Evolutionary conservation across 1,140 invertebrate species (phyloP).

Genomic region (Zaprionus ornatus): DNA sequence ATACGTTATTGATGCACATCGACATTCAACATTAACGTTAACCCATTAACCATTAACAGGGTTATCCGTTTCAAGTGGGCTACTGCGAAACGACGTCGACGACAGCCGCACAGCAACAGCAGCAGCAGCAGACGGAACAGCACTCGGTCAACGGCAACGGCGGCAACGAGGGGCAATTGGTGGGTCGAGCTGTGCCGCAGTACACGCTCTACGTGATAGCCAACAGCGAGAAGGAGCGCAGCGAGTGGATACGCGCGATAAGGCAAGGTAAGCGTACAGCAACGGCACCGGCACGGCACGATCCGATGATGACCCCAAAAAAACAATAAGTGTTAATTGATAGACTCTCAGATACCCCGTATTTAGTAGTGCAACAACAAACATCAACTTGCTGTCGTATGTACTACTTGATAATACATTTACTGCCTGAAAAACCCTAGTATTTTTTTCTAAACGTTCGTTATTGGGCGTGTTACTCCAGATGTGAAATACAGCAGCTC

Average conservation of each 20-base stretch:
- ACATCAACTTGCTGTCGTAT: background rate
- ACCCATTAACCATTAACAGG: constrained; percentile 71
- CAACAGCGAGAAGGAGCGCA: constrained; percentile 88
- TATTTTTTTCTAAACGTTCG: too few species aligned
- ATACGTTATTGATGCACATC: constrained; percentile 42
- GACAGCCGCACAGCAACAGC: constrained; percentile 33
- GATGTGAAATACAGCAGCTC: too few species aligned
- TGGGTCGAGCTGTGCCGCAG: constrained; percentile 85
- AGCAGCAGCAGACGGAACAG: constrained; percentile 18
- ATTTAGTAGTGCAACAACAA: too few species aligned
- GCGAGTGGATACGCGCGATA: constrained; percentile 91
- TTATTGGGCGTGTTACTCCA: too few species aligned
- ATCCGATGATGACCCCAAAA: constrained; percentile 54
- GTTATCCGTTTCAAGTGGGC: constrained; percentile 89
- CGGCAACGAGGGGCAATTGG: constrained; percentile 68
- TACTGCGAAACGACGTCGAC: constrained; percentile 86
- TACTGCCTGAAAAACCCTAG: too few species aligned
- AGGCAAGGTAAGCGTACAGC: constrained; percentile 86
- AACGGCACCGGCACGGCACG: constrained; percentile 5
- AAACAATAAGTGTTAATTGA: background rate
- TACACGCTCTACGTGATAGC: constrained; percentile 92
- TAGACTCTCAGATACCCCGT: background rate
- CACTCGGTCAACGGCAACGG: constrained; percentile 29
- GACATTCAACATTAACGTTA: constrained; percentile 39
- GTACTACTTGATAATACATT: background rate